Evolutionary conservation across 1,140 invertebrate species (phyloP).

Genomic region (Drosophila erecta): DNA sequence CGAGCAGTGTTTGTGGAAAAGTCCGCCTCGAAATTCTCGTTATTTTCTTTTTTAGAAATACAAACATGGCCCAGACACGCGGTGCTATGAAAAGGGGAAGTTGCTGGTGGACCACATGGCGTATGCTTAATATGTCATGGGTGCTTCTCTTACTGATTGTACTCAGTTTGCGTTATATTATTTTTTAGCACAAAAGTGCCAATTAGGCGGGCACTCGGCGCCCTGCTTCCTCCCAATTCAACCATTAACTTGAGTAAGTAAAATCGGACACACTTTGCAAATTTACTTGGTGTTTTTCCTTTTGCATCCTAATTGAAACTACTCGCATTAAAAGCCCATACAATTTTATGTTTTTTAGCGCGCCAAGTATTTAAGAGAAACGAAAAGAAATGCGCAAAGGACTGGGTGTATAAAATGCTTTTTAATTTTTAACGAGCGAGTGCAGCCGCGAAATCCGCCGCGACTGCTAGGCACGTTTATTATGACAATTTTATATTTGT

Average conservation of each 20-base stretch:
- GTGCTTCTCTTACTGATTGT: slow-evolving; percentile 38
- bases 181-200: slow-evolving; percentile 71
- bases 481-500: slow-evolving; percentile 81
- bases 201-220: slow-evolving; percentile 57
- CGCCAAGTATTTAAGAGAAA: slow-evolving; percentile 27
- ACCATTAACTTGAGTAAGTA: slow-evolving; percentile 76
- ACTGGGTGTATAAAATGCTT: slow-evolving; percentile 60
- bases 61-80: slow-evolving; percentile 72
- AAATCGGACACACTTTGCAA: slow-evolving; percentile 64
- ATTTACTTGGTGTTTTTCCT: slow-evolving; percentile 6
- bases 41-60: slow-evolving; percentile 55
- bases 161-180: slow-evolving; percentile 22
- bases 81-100: neutral
- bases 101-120: slow-evolving; percentile 61
- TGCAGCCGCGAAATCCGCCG: slow-evolving; percentile 31
- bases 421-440: slow-evolving; percentile 77
- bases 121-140: slow-evolving; percentile 70
- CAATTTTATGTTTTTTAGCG: slow-evolving; percentile 54
- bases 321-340: slow-evolving; percentile 55
- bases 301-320: slow-evolving; percentile 80
- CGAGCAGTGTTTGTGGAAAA: slow-evolving; percentile 57
- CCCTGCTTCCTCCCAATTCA: slow-evolving; percentile 9
- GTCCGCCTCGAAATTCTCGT: slow-evolving; percentile 51
- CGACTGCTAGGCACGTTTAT: slow-evolving; percentile 57
- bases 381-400: slow-evolving; percentile 37